Evolutionary conservation across 2,888 invertebrate species (phyloP).

Genomic region (Eulithis prunata): DNA sequence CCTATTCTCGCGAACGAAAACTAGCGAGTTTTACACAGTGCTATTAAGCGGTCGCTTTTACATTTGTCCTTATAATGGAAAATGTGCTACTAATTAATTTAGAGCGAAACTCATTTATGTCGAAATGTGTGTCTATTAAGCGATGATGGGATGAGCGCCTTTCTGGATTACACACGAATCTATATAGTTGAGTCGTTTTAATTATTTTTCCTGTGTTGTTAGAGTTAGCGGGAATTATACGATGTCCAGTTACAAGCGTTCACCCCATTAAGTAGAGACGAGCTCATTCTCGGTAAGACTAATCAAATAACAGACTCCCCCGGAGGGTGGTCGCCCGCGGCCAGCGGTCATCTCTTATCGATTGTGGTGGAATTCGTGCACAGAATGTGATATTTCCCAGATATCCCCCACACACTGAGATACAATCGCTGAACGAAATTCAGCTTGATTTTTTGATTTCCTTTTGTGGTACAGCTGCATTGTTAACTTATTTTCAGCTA

Average conservation of each 20-base stretch:
- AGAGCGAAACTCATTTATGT: constrained; percentile 84
- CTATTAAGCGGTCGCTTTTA: constrained; percentile 84
- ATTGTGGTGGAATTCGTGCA: constrained; percentile 85
- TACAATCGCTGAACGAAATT: constrained; percentile 60
- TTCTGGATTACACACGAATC: constrained; percentile 59
- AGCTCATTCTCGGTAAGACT: constrained; percentile 85
- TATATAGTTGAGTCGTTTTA: constrained; percentile 62
- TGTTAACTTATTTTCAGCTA: not conserved
- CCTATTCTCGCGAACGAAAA: constrained; percentile 83
- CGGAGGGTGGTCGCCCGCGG: constrained; percentile 62
- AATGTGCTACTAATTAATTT: constrained; percentile 85
- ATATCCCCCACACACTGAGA: constrained; percentile 70
- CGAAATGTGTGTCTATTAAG: constrained; percentile 83
- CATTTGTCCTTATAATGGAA: constrained; percentile 85
- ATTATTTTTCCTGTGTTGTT: constrained; percentile 61
- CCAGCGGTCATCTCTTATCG: constrained; percentile 84
- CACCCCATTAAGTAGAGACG: constrained; percentile 83
- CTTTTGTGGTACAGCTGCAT: constrained; percentile 32
- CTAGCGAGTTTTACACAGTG: constrained; percentile 84
- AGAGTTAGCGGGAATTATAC: constrained; percentile 74
- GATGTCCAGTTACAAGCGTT: constrained; percentile 81
- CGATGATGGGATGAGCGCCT: constrained; percentile 77
- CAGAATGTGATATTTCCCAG: constrained; percentile 83
- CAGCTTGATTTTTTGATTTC: constrained; percentile 41
- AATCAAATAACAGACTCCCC: constrained; percentile 85